phyloP scores from a whole-genome alignment of 2,888 invertebrate genomes.

The Xestia xanthographa region DNA sequence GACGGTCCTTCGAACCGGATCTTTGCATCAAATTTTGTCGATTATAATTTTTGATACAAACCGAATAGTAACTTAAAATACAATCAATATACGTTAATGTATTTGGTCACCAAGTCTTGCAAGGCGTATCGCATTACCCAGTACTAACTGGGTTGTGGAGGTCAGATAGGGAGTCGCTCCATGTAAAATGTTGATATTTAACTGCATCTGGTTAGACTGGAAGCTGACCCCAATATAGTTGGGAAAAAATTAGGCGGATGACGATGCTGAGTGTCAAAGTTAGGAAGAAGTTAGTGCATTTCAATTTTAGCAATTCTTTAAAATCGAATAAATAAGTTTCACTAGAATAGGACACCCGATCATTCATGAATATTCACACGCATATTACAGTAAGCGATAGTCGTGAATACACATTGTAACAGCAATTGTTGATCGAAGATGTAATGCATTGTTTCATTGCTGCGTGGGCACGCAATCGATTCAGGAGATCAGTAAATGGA shows the following conservation, averaged over 20 bases:
- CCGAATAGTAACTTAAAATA: not conserved
- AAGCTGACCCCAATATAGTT: not conserved
- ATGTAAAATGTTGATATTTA: not conserved
- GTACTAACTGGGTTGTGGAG: not conserved
- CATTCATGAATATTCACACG: constrained; percentile 62
- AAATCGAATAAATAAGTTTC: not conserved
- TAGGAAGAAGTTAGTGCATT: no score
- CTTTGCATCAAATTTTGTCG: not conserved
- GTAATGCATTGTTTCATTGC: constrained; percentile 39
- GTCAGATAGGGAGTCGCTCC: not conserved
- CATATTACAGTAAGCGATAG: constrained; percentile 53
- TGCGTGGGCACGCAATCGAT: constrained; percentile 38
- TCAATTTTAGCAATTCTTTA: not conserved
- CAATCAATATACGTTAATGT: not conserved
- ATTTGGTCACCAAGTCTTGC: not conserved
- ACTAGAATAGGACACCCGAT: constrained; percentile 4
- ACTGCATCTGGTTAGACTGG: not conserved
- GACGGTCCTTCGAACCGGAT: not conserved
- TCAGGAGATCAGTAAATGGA: constrained; percentile 29
- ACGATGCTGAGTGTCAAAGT: no score
- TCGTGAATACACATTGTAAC: constrained; percentile 34
- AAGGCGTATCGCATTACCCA: not conserved
- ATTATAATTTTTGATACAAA: not conserved
- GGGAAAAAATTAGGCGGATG: not conserved
- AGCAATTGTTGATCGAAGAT: constrained; percentile 49